Evolutionary conservation across 2,113 vertebrate species (phyloP).

Genomic region (Hystrix brachyura): DNA sequence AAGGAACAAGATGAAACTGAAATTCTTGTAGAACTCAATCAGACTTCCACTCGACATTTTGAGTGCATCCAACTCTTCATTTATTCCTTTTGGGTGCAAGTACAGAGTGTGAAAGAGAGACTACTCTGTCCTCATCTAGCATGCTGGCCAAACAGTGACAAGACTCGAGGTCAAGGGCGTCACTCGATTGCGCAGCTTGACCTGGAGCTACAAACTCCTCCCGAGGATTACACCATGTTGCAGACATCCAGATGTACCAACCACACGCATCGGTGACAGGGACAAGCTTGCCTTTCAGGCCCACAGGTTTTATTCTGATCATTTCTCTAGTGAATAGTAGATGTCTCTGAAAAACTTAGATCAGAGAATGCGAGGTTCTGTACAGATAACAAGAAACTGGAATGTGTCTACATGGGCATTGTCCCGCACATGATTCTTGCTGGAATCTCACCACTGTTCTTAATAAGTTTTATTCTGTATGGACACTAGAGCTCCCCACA

Average conservation of each 20-base stretch:
- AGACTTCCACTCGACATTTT: neutral
- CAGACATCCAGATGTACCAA: too few species aligned
- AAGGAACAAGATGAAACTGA: neutral
- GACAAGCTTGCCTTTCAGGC: neutral
- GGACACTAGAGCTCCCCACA: neutral
- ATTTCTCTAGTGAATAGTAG: neutral
- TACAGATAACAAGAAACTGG: neutral
- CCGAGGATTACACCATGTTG: fast-evolving
- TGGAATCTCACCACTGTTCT: neutral
- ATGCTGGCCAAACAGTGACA: neutral
- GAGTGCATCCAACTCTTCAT: neutral
- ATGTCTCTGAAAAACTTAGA: neutral
- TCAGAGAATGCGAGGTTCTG: neutral
- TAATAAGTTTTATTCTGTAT: neutral
- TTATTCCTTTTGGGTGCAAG: neutral
- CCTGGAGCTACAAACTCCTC: fast-evolving
- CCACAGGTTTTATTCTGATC: neutral
- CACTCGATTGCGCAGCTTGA: fast-evolving
- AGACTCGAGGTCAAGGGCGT: neutral
- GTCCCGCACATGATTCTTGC: neutral
- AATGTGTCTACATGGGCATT: fast-evolving
- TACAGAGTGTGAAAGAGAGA: neutral
- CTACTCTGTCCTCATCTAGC: neutral
- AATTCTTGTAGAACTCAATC: neutral
- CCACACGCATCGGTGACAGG: fast-evolving